Conservation (phyloP, 1,140 invertebrate species). For the Calycopis cecrops region DNA sequence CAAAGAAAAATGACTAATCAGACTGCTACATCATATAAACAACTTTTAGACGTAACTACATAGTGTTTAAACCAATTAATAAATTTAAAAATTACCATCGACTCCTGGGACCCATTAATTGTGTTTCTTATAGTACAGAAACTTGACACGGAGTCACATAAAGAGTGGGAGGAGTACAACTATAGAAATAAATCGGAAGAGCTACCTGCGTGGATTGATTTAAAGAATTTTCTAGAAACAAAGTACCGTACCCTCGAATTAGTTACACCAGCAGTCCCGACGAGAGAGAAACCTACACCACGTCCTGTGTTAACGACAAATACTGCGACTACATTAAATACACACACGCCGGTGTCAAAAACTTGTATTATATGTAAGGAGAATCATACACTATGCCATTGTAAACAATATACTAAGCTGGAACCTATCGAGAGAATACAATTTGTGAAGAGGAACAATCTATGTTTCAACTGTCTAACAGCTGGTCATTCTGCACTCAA, state of each 20-base stretch:
- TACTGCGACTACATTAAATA: too few species aligned
- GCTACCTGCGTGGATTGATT: conserved; percentile 9
- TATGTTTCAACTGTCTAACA: conserved; percentile 36
- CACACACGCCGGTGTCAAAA: background rate
- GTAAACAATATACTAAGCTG: conserved; percentile 29
- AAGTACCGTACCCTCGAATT: conserved; percentile 16
- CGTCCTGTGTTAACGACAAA: background rate
- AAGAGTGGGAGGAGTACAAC: conserved; percentile 14
- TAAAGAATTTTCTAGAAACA: conserved; percentile 16
- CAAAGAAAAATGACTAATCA: too few species aligned
- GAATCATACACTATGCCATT: conserved; percentile 29
- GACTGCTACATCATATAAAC: too few species aligned
- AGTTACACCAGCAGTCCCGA: too few species aligned
- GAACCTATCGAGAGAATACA: conserved; percentile 23
- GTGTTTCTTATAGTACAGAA: background rate
- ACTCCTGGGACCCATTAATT: conserved; percentile 4
- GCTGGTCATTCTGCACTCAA: conserved; percentile 28
- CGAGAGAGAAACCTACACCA: background rate
- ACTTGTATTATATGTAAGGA: conserved; percentile 28
- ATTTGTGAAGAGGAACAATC: conserved; percentile 26
- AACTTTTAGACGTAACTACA: too few species aligned
- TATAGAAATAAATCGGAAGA: background rate
- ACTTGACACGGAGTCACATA: conserved; percentile 11
- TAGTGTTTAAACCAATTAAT: too few species aligned
- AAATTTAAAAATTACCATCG: background rate